Base-by-base conservation (phyloP, 2,888 invertebrate species). In the Hyalella azteca region DNA sequence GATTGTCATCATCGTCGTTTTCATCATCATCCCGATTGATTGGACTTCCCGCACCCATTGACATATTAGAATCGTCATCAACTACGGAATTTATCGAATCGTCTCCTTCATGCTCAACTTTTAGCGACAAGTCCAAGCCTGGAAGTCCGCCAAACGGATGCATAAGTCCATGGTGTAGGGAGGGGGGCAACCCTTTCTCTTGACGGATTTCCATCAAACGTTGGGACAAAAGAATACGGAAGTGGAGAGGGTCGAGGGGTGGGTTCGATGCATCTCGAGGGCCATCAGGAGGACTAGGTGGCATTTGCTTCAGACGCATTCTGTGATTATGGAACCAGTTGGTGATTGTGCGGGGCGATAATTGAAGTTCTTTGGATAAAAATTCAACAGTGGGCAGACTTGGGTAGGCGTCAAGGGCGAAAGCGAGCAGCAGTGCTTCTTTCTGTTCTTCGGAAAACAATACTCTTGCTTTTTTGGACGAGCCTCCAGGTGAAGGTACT, bases 251-350 rank as follows among this genome's bases (percentile, higher is more conserved):
- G 89, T 96, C 96, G 88, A 96, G 96, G 29, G 84, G 79, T 39
- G 79, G 79, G 76, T 77, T 79, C 32, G 78, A 50, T 22, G 75
- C 79, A 49, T 80, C 77, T n/a, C 78, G 60, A 29, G 81, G 77
- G 36, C 81, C 79, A 19, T 81, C 77, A 36, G 79, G 50, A 19
- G 80, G 41, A 77, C 82, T 82, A 39, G 59, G 80, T 7, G 83
- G 83, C 59, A 95, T 94, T 87, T 95, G 95, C 89, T 98, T 98
- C 87, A 97, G 91, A 84, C 99, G 92, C 96, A 99, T 99, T 86
- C 99, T 93, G 88, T 99, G 98, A 88, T 99, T 99, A 91, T 99
- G 98, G 91, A 99, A 99, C 99, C 99, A 99, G 89, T 99, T 99
- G 82, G 97, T 97, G 86, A 99, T 98, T 79, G 98, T 98, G 86